phyloP scores from a whole-genome alignment of 1,140 invertebrate genomes.

The Tetragnatha versicolor region DNA sequence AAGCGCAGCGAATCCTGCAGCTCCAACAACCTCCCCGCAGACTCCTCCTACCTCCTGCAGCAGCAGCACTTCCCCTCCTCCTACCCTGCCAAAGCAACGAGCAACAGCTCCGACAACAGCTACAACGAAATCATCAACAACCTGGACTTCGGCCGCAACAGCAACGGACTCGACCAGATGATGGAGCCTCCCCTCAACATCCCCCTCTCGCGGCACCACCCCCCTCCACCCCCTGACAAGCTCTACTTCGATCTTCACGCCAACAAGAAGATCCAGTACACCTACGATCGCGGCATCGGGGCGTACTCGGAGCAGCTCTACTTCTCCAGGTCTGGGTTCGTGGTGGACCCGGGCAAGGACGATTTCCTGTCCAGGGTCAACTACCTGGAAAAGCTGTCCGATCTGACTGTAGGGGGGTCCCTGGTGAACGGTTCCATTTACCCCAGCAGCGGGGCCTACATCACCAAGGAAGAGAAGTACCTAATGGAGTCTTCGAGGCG shows the following conservation, averaged over 20 bases:
- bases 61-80: neutral
- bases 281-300: slow-evolving; percentile 30
- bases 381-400: slow-evolving; percentile 41
- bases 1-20: slow-evolving; percentile 35
- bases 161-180: neutral
- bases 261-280: slow-evolving; percentile 42
- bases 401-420: slow-evolving; percentile 9
- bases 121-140: slow-evolving; percentile 38
- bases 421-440: slow-evolving; percentile 38
- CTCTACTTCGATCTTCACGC: slow-evolving; percentile 42
- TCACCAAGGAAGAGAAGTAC: slow-evolving; percentile 46
- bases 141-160: slow-evolving; percentile 12
- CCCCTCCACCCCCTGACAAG: neutral
- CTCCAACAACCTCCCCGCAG: slow-evolving; percentile 20
- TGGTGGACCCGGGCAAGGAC: slow-evolving; percentile 24
- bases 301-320: slow-evolving; percentile 44
- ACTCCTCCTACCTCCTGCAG: too few species aligned
- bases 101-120: neutral
- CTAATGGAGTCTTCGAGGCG: slow-evolving; percentile 27
- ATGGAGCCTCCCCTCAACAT: slow-evolving; percentile 13
- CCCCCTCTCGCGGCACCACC: neutral
- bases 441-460: slow-evolving; percentile 36
- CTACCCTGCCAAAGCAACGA: slow-evolving; percentile 2
- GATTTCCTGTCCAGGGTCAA: slow-evolving; percentile 35
- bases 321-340: slow-evolving; percentile 32